Conservation (phyloP, 2,113 vertebrate species). For the Larimichthys crocea region DNA sequence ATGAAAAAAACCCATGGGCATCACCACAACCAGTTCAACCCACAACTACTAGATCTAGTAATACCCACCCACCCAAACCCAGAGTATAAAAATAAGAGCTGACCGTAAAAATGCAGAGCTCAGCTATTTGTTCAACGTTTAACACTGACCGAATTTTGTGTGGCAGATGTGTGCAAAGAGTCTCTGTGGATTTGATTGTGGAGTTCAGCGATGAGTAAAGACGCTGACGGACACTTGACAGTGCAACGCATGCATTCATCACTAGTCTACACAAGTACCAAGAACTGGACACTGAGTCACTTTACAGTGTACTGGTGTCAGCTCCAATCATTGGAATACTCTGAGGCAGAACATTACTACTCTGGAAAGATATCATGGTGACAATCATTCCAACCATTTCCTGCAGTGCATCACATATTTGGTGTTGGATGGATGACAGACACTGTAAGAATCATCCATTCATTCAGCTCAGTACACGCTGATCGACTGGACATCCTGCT, state of each 20-base stretch:
- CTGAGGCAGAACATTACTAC: not conserved
- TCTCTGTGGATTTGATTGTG: not conserved
- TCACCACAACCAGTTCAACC: not conserved
- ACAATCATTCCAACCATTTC: not conserved
- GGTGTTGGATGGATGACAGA: not conserved
- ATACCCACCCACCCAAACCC: not conserved
- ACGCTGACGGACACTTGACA: not conserved
- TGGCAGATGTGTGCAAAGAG: not conserved
- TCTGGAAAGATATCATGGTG: not conserved
- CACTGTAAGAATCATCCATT: not conserved
- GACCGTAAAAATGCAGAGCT: slow-evolving; percentile 8
- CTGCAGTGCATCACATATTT: not conserved
- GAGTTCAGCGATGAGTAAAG: not conserved
- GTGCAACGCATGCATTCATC: not conserved
- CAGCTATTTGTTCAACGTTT: slow-evolving; percentile 14
- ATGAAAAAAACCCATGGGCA: not conserved
- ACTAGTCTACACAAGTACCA: not conserved
- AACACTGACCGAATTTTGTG: not conserved
- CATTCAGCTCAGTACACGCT: slow-evolving; percentile 3
- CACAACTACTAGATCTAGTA: not conserved
- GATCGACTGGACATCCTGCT: not conserved
- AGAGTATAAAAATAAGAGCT: slow-evolving; percentile 24
- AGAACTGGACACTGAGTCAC: not conserved
- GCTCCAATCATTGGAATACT: not conserved
- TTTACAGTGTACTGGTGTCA: not conserved